Conservation (phyloP, 2,113 vertebrate genomes). For the Okapia johnstoni region DNA sequence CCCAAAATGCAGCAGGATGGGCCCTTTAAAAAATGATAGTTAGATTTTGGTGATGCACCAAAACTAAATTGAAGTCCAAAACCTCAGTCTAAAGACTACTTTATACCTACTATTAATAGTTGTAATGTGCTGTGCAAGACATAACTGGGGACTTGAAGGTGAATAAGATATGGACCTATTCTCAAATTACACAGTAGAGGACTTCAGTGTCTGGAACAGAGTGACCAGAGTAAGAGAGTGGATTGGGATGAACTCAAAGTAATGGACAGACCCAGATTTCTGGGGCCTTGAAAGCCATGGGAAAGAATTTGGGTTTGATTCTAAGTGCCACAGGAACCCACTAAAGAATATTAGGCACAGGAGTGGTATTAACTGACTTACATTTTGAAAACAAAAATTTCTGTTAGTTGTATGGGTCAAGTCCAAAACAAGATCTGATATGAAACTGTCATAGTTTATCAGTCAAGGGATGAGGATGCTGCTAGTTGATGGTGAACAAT, state of each 20-base stretch:
- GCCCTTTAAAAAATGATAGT: not conserved
- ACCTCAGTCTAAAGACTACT: not conserved
- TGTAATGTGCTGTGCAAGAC: not conserved
- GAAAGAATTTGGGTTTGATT: not conserved
- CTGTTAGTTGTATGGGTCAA: not conserved
- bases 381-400: not conserved
- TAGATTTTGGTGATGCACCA: not conserved
- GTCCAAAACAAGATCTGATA: not conserved
- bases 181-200: not conserved
- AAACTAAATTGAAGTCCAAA: not conserved
- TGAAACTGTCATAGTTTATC: not conserved
- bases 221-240: not conserved
- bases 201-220: not conserved
- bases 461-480: not conserved
- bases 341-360: not conserved
- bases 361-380: not conserved
- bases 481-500: not conserved
- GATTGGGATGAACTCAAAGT: not conserved
- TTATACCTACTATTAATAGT: not conserved
- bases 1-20: not conserved
- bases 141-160: not conserved
- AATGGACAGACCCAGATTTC: not conserved
- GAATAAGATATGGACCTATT: not conserved
- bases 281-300: rapidly evolving
- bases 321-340: not conserved